Base-by-base conservation (phyloP, 30 jellyfish, hydroid and myxozoan species). In the Chironex yamaguchii region DNA sequence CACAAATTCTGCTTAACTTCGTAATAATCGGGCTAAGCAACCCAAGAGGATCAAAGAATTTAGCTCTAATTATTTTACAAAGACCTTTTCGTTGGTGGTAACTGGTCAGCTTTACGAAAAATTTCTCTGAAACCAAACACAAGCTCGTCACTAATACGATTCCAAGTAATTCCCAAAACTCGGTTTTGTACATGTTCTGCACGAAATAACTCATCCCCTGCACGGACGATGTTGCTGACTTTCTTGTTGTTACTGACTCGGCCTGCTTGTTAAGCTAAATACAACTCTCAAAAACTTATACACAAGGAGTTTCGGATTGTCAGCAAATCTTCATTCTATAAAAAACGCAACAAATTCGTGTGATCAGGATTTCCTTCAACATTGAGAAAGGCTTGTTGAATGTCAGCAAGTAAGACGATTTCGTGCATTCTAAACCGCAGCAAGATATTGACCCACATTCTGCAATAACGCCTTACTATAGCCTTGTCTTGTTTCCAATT, bases 21-120 rank as follows among this genome's bases (percentile, higher is more conserved):
- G n/a, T n/a, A n/a, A n/a, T n/a, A n/a, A n/a, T n/a, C n/a, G n/a
- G n/a, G n/a, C n/a, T n/a, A n/a, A n/a, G n/a, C 13, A 26, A 9
- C 21, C 81, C 81, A 29, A 67, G 1, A 17, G 85, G 85, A 42
- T 42, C 85, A 36, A 33, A 71, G 2, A 71, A 14, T 36, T 71
- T 71, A 32, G 85, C 85, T 1, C 71, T 62, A 11, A 65, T 24
- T 30, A n/a, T 30, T 67, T 62, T 29, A 26, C 64, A 67, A 26
- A 17, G 63, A 26, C 17, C 81, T 23, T 30, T 67, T 67, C 22
- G 58, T 67, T 26, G 81, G 22, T 11, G 81, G 63, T 67, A 67
- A 67, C 58, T 54, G 20, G 0, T 68, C 35, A 3, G 82, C 82
- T 4, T 29, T 2, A 11, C 30, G 32, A 17, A 24, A 11, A 1